Evolutionary conservation across 2,888 invertebrate genomes (phyloP).

Genomic region (Acanthosepion esculentum): DNA sequence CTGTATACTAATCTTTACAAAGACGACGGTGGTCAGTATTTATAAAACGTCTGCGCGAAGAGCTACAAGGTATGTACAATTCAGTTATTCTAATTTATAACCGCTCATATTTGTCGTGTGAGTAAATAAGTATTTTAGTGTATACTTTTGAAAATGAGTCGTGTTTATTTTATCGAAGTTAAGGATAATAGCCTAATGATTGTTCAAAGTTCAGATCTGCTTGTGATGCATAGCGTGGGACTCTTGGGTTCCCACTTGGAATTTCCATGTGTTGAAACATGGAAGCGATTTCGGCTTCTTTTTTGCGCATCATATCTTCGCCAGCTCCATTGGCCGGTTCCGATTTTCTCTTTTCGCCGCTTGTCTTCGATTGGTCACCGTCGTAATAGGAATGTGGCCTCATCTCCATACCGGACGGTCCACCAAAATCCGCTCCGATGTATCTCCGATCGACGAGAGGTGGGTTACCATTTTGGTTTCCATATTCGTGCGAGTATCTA

Average conservation of each 20-base stretch:
- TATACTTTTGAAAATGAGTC: neutral
- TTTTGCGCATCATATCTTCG: conserved; percentile 50
- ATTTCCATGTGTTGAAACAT: conserved; percentile 56
- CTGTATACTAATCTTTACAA: no score
- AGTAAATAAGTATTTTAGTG: neutral
- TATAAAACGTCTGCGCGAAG: no score
- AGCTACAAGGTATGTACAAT: no score
- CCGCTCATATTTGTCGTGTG: neutral
- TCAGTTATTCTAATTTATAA: no score
- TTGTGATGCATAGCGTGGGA: neutral
- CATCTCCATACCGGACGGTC: neutral
- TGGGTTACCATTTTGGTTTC: neutral
- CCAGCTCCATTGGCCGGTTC: neutral
- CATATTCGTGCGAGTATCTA: conserved; percentile 36
- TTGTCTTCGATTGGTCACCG: conserved; percentile 48
- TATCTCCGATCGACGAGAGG: conserved; percentile 39
- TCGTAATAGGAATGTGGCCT: neutral
- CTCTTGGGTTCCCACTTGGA: neutral
- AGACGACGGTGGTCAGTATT: no score
- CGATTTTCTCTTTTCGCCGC: conserved; percentile 48
- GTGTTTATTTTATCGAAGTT: conserved; percentile 38
- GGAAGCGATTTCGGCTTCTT: conserved; percentile 63
- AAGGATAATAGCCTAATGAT: conserved; percentile 68
- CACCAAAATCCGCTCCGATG: neutral
- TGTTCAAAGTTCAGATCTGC: conserved; percentile 61